These are phyloP conservation scores for Nyleta sp. DNA, from an alignment of 2,888 invertebrate species.

Conservation along the genomic window DNA sequence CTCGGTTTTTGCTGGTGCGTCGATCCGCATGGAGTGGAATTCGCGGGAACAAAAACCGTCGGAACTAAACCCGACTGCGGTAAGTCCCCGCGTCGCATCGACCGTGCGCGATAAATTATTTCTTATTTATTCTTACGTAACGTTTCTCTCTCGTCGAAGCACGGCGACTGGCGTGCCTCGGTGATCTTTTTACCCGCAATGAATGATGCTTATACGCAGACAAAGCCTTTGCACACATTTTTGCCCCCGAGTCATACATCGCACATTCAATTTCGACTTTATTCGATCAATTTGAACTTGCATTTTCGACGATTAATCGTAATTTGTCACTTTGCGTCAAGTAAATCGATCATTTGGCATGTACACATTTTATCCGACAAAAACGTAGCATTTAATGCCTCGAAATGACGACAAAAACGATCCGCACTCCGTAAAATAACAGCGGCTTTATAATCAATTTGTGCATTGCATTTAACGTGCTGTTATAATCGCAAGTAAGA, in stretches of 20 bases:
- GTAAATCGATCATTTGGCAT: too few relatives aligned
- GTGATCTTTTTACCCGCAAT: constrained; percentile 29
- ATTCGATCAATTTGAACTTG: too few relatives aligned
- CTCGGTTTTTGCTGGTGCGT: constrained; percentile 97
- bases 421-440: too few relatives aligned
- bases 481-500: constrained; percentile 15
- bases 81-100: constrained; percentile 80
- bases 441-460: constrained; percentile 9
- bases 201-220: constrained; percentile 30
- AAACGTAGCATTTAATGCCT: too few relatives aligned
- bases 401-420: too few relatives aligned
- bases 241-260: background rate
- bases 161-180: background rate
- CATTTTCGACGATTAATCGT: too few relatives aligned
- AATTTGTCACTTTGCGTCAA: too few relatives aligned
- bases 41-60: constrained; percentile 91
- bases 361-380: too few relatives aligned
- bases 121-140: constrained; percentile 52
- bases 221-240: background rate
- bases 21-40: constrained; percentile 95
- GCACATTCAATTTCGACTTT: background rate
- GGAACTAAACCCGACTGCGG: constrained; percentile 90
- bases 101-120: constrained; percentile 39
- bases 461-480: background rate
- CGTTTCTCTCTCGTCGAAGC: background rate